Percentiles rank a stretch among this genome's conserved stretches.
Evolutionary conservation across 1,140 invertebrate species (phyloP).

Genomic region (Phortica variegata): DNA sequence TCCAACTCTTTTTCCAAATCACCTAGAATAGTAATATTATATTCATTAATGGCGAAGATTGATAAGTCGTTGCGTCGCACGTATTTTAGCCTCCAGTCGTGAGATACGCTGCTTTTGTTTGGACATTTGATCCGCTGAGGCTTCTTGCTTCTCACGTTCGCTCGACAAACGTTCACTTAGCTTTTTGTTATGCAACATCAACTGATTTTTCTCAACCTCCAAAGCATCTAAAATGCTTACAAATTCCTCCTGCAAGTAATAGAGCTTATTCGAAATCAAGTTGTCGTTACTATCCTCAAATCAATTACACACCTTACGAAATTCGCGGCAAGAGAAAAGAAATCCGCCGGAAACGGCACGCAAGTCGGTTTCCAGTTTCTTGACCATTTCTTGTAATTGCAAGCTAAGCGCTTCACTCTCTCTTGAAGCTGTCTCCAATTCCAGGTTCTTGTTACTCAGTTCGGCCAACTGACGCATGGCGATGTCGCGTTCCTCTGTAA

Average conservation of each 20-base stretch:
- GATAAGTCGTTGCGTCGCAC: too few relatives aligned
- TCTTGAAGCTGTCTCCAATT: conserved; percentile 22
- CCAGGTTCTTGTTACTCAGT: conserved; percentile 34
- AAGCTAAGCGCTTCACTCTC: conserved; percentile 26
- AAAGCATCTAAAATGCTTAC: conserved; percentile 57
- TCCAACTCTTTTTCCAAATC: conserved; percentile 49
- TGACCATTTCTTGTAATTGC: conserved; percentile 24
- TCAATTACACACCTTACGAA: conserved; percentile 37
- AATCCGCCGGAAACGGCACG: conserved; percentile 45
- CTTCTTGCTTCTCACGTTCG: conserved; percentile 55
- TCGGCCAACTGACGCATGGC: conserved; percentile 31
- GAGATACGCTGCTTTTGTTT: conserved; percentile 43
- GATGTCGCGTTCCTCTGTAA: conserved; percentile 31
- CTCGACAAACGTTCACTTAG: conserved; percentile 59
- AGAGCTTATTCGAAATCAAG: conserved; percentile 5
- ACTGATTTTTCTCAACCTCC: conserved; percentile 61
- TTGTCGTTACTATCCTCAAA: background rate
- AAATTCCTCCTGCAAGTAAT: conserved; percentile 37
- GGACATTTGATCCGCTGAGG: conserved; percentile 20
- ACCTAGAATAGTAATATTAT: conserved; percentile 1
- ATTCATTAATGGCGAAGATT: too few relatives aligned
- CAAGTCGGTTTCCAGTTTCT: conserved; percentile 43
- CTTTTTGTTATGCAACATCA: conserved; percentile 60
- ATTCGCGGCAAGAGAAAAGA: conserved; percentile 47
- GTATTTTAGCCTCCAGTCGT: conserved; percentile 39